These are phyloP conservation scores for Etheostoma spectabile DNA, from an alignment of 2,113 vertebrate genomes.

Conservation along the genomic window DNA sequence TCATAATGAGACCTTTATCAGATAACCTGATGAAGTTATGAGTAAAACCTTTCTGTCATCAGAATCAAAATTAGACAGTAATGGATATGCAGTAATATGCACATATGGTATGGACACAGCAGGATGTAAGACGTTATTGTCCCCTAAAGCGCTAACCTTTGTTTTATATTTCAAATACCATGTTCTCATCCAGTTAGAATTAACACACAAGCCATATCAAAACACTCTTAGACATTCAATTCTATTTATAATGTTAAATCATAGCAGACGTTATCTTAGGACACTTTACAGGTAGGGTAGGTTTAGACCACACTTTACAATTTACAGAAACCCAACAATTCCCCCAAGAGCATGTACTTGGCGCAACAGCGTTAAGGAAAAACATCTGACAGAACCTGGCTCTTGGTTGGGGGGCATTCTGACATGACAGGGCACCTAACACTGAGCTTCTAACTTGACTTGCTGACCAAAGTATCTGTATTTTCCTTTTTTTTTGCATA, in stretches of 20 bases:
- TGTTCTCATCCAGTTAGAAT: not conserved
- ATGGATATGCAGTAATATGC: conserved; percentile 5
- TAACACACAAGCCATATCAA: not conserved
- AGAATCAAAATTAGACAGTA: not conserved
- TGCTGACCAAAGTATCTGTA: conserved; percentile 17
- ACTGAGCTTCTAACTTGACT: conserved; percentile 20
- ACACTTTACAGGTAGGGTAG: no score
- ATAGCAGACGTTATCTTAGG: no score
- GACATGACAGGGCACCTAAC: not conserved
- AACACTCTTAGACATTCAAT: not conserved
- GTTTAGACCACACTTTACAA: no score
- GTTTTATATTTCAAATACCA: not conserved
- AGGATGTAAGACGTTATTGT: not conserved
- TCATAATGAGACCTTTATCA: conserved; percentile 9
- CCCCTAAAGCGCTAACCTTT: not conserved
- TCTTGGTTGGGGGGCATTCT: no score
- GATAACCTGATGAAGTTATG: not conserved
- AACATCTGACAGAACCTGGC: no score
- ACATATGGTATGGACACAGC: not conserved
- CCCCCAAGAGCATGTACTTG: no score
- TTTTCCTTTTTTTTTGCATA: conserved; percentile 1
- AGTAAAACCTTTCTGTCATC: not conserved
- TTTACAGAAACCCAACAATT: no score
- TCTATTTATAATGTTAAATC: no score
- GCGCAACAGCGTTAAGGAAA: no score